Base-by-base conservation (phyloP, 1,140 invertebrate species). In the Argopecten irradians region DNA sequence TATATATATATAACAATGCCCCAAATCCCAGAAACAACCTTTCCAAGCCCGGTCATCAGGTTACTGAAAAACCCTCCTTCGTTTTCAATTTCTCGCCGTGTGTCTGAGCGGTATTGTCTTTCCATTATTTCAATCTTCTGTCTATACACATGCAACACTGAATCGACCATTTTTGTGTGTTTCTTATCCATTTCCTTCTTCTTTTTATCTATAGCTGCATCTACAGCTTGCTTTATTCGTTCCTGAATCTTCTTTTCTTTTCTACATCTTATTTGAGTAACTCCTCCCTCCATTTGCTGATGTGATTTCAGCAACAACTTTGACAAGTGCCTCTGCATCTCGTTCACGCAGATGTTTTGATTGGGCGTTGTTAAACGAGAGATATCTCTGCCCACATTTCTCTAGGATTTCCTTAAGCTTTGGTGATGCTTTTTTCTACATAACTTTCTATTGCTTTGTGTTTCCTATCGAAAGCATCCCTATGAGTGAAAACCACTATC, bases 211-310 rank as follows among this genome's bases (percentile, higher is more conserved):
- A n/a, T n/a, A n/a, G n/a, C n/a, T n/a, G n/a, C n/a, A n/a, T n/a
- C n/a, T n/a, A n/a, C n/a, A n/a, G n/a, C n/a, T n/a, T n/a, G n/a
- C n/a, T n/a, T n/a, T n/a, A n/a, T n/a, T n/a, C n/a, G n/a, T n/a
- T n/a, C n/a, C n/a, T n/a, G n/a, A n/a, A n/a, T n/a, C n/a, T n/a
- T 88, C 87, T 28, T 33, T 46, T 55, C 14, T 34, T 85, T 85
- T 9, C 28, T 85, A 88, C 84, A 88, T 88, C 32, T 84, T 55
- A 82, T 85, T 85, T 7, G 87, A 85, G 83, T 88, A 88, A 85
- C 19, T 82, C 0, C 28, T 35, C 9, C 87, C 87, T 34, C 84
- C 84, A 82, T 88, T 88, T 35, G 85, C 43, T 5, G 34, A 13
- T 35, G 82, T 34, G 5, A 83, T 85, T 43, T 85, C 19, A 35